Base-by-base conservation (phyloP, 2,797 vertebrate genomes). In the Huso huso region DNA sequence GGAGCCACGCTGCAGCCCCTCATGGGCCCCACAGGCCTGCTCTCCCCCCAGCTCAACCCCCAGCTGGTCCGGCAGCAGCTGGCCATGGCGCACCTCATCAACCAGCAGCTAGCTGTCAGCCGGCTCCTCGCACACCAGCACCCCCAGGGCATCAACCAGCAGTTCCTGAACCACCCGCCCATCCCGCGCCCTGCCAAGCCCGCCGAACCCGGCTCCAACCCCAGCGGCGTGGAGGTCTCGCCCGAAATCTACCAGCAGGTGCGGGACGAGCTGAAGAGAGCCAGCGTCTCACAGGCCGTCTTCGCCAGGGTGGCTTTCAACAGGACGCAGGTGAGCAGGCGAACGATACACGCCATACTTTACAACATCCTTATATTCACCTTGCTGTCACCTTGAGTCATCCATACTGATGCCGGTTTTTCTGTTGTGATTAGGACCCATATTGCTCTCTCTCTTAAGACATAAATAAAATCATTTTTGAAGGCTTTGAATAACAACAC, bases 41-140 rank as follows among this genome's bases (percentile, higher is more conserved):
- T 99, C 65, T 97, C 96, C 64, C 96, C 96, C 65, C 95, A 98
- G 72, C 93, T 98, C 68, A 95, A 92, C 75, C 96, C 96, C 0
- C 96, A 97, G 74, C 85, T 99, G 79, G 95, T 99, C 62, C 91
- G 95, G 70, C 96, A 98, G 71, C 96, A 99, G 85, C 93, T 99
- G 74, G 96, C 96, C 64, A 98, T 99, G 96, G 96, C 96, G 76
- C 96, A 99, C 77, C 92, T 99, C 86, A 97, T 99, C 86, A 99
- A 99, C 89, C 96, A 99, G 74, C 96, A 98, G 82, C 93, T 99
- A 49, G 96, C 95, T 6, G 96, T 99, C 68, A 98, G 96, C 83
- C 92, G 96, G 66, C 92, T 99, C 49, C 80, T 99, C 80, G 95
- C 95, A 76, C 96, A 98, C 83, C 96, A 98, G 83, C 96, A 99